Conservation (phyloP, 2,797 vertebrate genomes). For the Cynodonichthys magdalenae region DNA sequence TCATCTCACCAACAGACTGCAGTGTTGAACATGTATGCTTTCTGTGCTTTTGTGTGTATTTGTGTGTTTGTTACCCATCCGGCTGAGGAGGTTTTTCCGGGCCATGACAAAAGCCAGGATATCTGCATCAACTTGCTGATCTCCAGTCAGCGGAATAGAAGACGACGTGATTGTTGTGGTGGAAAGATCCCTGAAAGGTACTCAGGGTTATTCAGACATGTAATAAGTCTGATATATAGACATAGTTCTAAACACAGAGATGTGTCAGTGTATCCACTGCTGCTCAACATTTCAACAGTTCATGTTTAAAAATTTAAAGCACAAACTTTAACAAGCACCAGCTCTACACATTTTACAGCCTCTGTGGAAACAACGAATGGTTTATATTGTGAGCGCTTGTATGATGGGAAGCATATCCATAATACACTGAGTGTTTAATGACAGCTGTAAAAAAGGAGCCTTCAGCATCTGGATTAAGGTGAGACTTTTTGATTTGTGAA, state of each 20-base stretch:
- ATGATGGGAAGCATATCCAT: conserved; percentile 18
- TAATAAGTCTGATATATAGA: background rate
- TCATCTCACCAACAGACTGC: conserved; percentile 46
- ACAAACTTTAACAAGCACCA: conserved; percentile 9
- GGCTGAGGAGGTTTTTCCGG: conserved; percentile 86
- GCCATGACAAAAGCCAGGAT: conserved; percentile 93
- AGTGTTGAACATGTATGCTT: conserved; percentile 19
- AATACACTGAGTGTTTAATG: conserved; percentile 42
- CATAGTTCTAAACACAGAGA: background rate
- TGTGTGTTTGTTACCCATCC: conserved; percentile 77
- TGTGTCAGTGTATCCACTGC: background rate
- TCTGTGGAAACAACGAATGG: conserved; percentile 22
- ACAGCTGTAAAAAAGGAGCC: conserved; percentile 31
- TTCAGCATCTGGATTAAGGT: conserved; percentile 26
- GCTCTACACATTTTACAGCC: conserved; percentile 8
- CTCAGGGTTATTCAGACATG: conserved; percentile 2
- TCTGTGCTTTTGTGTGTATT: background rate
- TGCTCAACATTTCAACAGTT: conserved; percentile 10
- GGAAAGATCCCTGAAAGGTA: conserved; percentile 74
- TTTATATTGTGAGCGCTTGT: conserved; percentile 24
- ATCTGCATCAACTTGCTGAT: conserved; percentile 88
- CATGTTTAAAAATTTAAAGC: conserved; percentile 9
- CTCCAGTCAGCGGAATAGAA: conserved; percentile 89
- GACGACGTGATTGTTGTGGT: conserved; percentile 52
- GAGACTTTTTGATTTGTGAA: conserved; percentile 46